Conservation (phyloP, 2,113 vertebrate species). For the Pollimyrus isidori region DNA sequence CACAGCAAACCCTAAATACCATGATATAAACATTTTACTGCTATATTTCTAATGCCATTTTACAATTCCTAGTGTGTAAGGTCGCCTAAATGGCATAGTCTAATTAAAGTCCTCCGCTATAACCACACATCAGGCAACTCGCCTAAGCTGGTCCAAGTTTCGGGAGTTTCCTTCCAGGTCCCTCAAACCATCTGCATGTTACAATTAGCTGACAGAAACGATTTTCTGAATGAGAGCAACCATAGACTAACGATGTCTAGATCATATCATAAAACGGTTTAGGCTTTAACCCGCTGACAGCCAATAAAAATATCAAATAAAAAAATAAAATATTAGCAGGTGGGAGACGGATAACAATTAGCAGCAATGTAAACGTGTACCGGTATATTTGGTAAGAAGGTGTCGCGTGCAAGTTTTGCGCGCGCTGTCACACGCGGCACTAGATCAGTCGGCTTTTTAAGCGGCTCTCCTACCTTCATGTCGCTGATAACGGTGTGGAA, state of each 20-base stretch:
- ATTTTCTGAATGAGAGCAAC: background rate
- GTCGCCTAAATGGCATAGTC: background rate
- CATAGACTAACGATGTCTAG: background rate
- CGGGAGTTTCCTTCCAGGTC: background rate
- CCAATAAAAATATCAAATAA: background rate
- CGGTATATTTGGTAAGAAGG: background rate
- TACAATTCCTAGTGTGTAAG: background rate
- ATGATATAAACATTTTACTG: background rate
- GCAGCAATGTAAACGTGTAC: background rate
- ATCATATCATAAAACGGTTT: background rate
- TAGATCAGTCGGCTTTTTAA: background rate
- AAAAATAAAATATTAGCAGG: background rate
- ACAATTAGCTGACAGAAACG: background rate
- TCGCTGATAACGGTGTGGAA: constrained; percentile 44
- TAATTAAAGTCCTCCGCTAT: background rate
- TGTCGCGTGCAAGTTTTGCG: background rate
- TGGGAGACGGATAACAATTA: background rate
- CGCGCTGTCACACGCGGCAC: background rate
- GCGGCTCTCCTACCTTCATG: background rate
- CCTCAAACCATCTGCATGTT: background rate
- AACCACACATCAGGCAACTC: background rate
- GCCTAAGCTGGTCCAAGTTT: background rate
- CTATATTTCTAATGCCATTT: background rate
- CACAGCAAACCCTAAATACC: background rate
- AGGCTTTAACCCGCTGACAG: background rate